Conservation (phyloP, 2,888 invertebrate genomes). For the Oxytorus armatus region DNA sequence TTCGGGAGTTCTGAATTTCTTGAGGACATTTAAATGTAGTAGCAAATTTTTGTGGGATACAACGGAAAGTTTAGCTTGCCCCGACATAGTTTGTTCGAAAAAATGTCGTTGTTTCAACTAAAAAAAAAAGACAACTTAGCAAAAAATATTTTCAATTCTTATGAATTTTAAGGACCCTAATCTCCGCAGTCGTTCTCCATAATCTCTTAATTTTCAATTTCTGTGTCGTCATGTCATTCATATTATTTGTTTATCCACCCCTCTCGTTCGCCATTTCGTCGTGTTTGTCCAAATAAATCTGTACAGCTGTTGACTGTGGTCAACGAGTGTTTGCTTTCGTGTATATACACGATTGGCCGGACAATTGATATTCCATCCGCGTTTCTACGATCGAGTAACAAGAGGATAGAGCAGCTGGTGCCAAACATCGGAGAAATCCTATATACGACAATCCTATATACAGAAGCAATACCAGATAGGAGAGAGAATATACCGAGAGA, state of each 20-base stretch:
- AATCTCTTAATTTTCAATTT: not conserved
- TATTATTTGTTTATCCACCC: not conserved
- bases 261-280: not conserved
- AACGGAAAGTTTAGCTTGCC: too few relatives aligned
- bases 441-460: not conserved
- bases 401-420: not conserved
- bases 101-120: too few relatives aligned
- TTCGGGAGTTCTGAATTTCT: too few relatives aligned
- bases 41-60: too few relatives aligned
- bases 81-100: too few relatives aligned
- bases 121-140: too few relatives aligned
- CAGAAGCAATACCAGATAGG: not conserved
- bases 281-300: conserved; percentile 14
- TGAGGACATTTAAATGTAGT: too few relatives aligned
- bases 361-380: conserved; percentile 32
- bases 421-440: conserved; percentile 1
- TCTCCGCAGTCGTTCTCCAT: too few relatives aligned
- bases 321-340: conserved; percentile 2
- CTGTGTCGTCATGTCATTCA: not conserved
- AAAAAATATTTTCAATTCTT: too few relatives aligned
- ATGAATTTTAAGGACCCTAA: too few relatives aligned
- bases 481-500: not conserved
- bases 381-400: conserved; percentile 14
- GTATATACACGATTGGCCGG: conserved; percentile 21
- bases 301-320: not conserved